These are phyloP conservation scores for Buphagus erythrorhynchus DNA, from an alignment of 2,797 vertebrate genomes.

Conservation along the genomic window DNA sequence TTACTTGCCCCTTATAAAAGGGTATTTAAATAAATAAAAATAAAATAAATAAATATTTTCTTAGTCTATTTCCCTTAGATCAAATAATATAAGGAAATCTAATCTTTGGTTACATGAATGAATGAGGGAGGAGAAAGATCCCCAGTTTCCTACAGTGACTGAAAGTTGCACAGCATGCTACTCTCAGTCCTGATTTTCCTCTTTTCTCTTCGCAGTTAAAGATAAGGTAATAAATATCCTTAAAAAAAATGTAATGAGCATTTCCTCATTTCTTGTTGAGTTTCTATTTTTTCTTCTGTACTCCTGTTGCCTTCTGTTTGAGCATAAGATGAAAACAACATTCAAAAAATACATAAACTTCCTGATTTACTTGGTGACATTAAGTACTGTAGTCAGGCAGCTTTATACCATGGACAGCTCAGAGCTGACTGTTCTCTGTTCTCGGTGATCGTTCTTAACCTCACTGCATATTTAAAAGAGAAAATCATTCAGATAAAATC, in stretches of 20 bases:
- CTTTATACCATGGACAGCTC: neutral
- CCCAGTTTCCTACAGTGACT: neutral
- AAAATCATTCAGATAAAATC: neutral
- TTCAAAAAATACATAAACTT: neutral
- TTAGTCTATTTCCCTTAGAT: neutral
- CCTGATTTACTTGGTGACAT: neutral
- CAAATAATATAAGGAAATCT: neutral
- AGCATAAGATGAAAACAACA: neutral
- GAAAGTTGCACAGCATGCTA: neutral
- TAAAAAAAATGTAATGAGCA: rapidly evolving
- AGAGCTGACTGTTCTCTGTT: neutral
- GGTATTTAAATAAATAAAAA: neutral
- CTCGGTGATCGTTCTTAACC: neutral
- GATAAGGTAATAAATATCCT: neutral
- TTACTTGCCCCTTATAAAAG: neutral
- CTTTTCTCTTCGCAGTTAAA: neutral
- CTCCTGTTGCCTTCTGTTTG: neutral
- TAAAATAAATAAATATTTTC: neutral
- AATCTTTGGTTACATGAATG: neutral
- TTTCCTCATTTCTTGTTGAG: neutral
- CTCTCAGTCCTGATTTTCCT: neutral
- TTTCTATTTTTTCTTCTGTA: neutral
- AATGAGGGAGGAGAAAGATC: neutral
- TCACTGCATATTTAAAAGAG: neutral
- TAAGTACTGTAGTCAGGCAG: neutral